Percentiles rank a stretch among this genome's conserved stretches.
phyloP scores from a whole-genome alignment of 2,888 invertebrate genomes.

The Neuroscelio doddi region DNA sequence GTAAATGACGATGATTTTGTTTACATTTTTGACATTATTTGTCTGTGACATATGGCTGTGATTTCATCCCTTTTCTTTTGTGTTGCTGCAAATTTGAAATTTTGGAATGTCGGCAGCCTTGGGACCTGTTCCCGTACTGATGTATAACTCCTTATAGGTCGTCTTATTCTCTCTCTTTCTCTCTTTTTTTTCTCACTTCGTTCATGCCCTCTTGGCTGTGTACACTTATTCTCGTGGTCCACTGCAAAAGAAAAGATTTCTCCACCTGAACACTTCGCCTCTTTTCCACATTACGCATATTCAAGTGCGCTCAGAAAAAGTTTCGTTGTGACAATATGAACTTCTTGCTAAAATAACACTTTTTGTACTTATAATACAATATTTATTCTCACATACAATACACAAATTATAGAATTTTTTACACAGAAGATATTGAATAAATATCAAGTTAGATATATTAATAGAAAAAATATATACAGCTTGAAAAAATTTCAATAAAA shows the following conservation, averaged over 20 bases:
- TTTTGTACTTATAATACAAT: conserved; percentile 5
- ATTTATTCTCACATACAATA: no score
- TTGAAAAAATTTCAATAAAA: no score
- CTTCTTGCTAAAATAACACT: conserved; percentile 15
- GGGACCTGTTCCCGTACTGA: conserved; percentile 65
- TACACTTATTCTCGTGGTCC: neutral
- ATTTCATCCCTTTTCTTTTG: conserved; percentile 20
- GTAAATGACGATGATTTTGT: no score
- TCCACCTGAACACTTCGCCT: no score
- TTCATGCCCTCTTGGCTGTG: conserved; percentile 5
- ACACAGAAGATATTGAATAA: no score
- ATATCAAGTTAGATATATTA: no score
- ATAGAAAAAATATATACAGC: no score
- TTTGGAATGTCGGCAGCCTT: conserved; percentile 65
- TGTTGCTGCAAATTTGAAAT: conserved; percentile 62
- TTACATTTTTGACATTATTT: no score
- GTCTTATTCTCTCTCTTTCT: conserved; percentile 19
- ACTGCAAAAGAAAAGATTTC: no score
- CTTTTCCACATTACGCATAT: no score
- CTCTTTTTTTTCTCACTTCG: conserved; percentile 10
- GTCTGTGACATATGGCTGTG: conserved; percentile 28
- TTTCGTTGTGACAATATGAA: conserved; percentile 19
- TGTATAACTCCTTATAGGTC: conserved; percentile 62
- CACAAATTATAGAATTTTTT: no score
- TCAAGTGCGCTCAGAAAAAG: conserved; percentile 22